phyloP scores from a whole-genome alignment of 2,113 vertebrate genomes.

The Ovis aries region DNA sequence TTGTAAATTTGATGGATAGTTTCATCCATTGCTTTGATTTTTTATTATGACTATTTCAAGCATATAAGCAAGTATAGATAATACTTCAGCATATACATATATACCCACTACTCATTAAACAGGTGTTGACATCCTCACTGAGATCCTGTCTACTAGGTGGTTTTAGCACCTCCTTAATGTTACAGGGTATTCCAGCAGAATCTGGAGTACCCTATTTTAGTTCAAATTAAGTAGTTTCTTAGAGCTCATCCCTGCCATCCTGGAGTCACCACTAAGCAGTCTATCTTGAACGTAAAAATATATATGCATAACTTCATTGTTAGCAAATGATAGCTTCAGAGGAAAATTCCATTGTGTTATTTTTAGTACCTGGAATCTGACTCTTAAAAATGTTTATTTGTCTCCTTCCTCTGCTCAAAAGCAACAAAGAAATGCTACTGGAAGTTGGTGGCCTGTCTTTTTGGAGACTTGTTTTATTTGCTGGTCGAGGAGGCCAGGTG shows the following conservation, averaged over 20 bases:
- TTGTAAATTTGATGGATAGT: neutral
- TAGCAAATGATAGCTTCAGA: slow-evolving; percentile 61
- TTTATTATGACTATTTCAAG: slow-evolving; percentile 25
- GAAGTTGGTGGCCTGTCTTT: neutral
- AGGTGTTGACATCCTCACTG: neutral
- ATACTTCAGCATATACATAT: neutral
- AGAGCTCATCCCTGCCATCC: neutral
- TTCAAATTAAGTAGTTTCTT: neutral
- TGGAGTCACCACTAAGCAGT: neutral
- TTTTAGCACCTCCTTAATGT: neutral
- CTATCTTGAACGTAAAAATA: neutral
- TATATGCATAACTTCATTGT: slow-evolving; percentile 49
- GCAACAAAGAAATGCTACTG: slow-evolving; percentile 32
- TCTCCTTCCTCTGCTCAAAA: slow-evolving; percentile 46
- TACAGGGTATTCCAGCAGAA: neutral
- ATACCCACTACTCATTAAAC: neutral
- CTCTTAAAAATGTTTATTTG: slow-evolving; percentile 66
- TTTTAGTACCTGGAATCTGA: slow-evolving; percentile 77
- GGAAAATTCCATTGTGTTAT: slow-evolving; percentile 80
- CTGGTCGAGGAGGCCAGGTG: slow-evolving; percentile 22
- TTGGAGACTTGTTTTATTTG: slow-evolving; percentile 26
- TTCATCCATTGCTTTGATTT: slow-evolving; percentile 6
- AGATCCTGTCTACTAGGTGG: neutral
- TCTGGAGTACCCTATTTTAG: neutral
- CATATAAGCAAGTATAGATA: neutral